Base-by-base conservation (phyloP, 2,888 invertebrate species). In the Drosophila testacea region DNA sequence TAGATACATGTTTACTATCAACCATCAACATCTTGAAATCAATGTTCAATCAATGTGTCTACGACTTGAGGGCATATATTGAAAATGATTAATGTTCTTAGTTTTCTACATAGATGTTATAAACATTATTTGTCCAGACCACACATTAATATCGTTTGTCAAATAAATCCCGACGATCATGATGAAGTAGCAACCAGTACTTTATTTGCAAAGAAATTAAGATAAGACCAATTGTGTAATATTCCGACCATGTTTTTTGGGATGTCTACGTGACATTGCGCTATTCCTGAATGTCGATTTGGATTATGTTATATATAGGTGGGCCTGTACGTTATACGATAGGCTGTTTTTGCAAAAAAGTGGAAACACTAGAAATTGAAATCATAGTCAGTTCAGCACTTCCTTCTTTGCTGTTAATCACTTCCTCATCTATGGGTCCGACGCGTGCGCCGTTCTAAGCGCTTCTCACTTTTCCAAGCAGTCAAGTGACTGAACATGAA, bases 401-500 rank as follows among this genome's bases (percentile, higher is more conserved):
- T 86, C 90, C 85, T 90, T 81, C 88, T 83, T 74, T 72, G 78
- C 60, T 69, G 60, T 67, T 88, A 86, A 88, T 90, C 84, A 88
- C 85, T 86, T 86, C 90, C 90, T 88, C 90, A 81, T 90, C 86
- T 80, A 36, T 52, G 77, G 64, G 60, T 72, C 81, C 81, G 79
- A 73, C 88, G 83, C 84, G 90, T 89, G 83, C 74, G 76, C 88
- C 68, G 83, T 89, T 84, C 90, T 84, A 77, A 80, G 77, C 83
- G 86, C 73, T 88, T 89, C 84, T 89, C 90, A 84, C 83, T 83
- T 83, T 83, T 83, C 87, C 87, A 73, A 75, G 66, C 69, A 55
- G 32, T 47, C 34, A 46, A 30, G 41, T 22, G 54, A 41, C 54
- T 56, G 44, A 44, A 32, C 27, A 30, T 46, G 47, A 41, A 57